A percentile compares a stretch with the other conserved stretches of the same genome.
Evolutionary conservation across 2,888 invertebrate genomes (phyloP).

Genomic region (Cheilosia pagana): DNA sequence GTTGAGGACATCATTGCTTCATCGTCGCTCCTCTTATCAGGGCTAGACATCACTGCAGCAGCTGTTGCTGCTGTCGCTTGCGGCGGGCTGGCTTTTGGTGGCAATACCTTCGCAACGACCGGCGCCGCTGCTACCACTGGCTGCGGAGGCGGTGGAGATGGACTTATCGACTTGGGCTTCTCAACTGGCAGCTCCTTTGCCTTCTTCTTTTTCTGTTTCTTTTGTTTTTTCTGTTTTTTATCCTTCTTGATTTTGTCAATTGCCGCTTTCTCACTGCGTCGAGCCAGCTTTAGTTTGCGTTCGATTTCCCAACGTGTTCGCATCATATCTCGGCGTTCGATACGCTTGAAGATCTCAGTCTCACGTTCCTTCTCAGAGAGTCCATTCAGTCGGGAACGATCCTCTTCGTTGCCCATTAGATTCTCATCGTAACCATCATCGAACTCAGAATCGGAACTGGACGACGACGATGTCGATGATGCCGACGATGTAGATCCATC

Average conservation of each 20-base stretch:
- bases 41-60: constrained; percentile 71
- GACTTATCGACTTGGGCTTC: constrained; percentile 47
- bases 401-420: constrained; percentile 98
- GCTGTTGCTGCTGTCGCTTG: constrained; percentile 56
- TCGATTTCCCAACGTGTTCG: constrained; percentile 98
- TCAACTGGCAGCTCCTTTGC: constrained; percentile 57
- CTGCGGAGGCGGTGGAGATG: constrained; percentile 59
- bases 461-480: constrained; percentile 81
- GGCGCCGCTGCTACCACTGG: constrained; percentile 40
- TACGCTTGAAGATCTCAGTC: constrained; percentile 97
- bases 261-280: constrained; percentile 88
- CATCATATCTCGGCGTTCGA: constrained; percentile 96
- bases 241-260: constrained; percentile 83
- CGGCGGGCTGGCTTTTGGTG: constrained; percentile 76
- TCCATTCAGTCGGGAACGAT: constrained; percentile 93
- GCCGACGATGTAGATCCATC: constrained; percentile 81
- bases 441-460: constrained; percentile 92
- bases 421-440: constrained; percentile 99
- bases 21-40: constrained; percentile 76
- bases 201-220: constrained; percentile 77
- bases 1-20: constrained; percentile 75
- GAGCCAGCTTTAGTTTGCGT: constrained; percentile 93
- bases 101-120: constrained; percentile 46
- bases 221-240: constrained; percentile 85
- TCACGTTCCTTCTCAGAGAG: constrained; percentile 99